These are phyloP conservation scores for Diglossa cyanea DNA, from an alignment of 2,797 vertebrate genomes.

Conservation along the genomic window DNA sequence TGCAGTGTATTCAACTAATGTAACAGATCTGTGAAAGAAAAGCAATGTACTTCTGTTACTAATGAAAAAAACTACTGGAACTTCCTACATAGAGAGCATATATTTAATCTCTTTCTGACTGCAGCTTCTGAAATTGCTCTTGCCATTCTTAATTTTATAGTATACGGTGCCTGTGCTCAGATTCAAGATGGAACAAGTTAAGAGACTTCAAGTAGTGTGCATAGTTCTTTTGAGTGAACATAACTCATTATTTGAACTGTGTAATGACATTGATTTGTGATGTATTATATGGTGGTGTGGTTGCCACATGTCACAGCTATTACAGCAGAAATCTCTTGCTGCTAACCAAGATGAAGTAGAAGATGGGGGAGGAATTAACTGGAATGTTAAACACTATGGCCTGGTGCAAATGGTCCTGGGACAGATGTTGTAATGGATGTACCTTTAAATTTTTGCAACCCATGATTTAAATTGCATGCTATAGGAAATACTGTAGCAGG, in stretches of 20 bases:
- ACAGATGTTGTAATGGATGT: not conserved
- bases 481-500: not conserved
- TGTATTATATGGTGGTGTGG: not conserved
- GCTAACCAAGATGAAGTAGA: not conserved
- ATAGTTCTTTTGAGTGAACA: not conserved
- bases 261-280: not conserved
- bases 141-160: not conserved
- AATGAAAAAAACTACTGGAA: not conserved
- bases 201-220: not conserved
- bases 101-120: not conserved
- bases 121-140: not conserved
- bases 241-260: not conserved
- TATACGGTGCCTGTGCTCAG: not conserved
- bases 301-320: not conserved
- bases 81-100: not conserved
- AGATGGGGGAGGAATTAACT: not conserved
- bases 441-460: not conserved
- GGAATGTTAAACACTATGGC: accelerated
- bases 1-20: not conserved
- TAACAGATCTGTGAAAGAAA: not conserved
- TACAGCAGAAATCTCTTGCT: not conserved
- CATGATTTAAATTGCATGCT: not conserved
- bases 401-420: not conserved
- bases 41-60: not conserved
- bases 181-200: not conserved